Conservation (phyloP, 35 echinoderm and acorn worm genomes). For the Hemicentrotus pulcherrimus region DNA sequence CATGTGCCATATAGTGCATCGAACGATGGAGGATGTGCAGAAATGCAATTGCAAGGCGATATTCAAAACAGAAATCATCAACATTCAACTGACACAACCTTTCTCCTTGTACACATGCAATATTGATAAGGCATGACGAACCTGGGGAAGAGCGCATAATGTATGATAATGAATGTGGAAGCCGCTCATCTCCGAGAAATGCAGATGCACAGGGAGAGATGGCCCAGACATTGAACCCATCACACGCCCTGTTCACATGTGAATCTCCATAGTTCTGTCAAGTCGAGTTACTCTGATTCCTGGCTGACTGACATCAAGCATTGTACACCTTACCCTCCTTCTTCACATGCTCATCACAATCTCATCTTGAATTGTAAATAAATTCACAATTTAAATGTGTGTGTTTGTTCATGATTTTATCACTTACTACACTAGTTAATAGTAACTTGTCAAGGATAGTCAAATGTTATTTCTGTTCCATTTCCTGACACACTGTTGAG, state of each 20-base stretch:
- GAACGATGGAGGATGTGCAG: not conserved
- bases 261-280: not conserved
- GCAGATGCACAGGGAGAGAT: not conserved
- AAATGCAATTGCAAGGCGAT: not conserved
- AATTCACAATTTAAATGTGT: too few relatives aligned
- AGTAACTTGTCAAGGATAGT: too few relatives aligned
- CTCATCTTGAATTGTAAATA: too few relatives aligned
- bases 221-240: slow-evolving; percentile 8
- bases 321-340: not conserved
- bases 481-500: too few relatives aligned
- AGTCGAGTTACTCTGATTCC: not conserved
- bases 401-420: too few relatives aligned
- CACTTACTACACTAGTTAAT: too few relatives aligned
- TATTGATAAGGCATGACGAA: not conserved
- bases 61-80: not conserved
- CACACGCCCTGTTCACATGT: not conserved
- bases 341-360: not conserved
- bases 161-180: slow-evolving; percentile 13
- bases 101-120: not conserved
- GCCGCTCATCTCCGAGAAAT: not conserved
- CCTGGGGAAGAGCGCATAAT: not conserved
- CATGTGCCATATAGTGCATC: not conserved
- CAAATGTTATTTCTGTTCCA: too few relatives aligned
- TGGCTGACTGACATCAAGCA: not conserved
- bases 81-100: not conserved